Evolutionary conservation across 2,113 vertebrate genomes (phyloP).

Genomic region (Ranitomeya variabilis): DNA sequence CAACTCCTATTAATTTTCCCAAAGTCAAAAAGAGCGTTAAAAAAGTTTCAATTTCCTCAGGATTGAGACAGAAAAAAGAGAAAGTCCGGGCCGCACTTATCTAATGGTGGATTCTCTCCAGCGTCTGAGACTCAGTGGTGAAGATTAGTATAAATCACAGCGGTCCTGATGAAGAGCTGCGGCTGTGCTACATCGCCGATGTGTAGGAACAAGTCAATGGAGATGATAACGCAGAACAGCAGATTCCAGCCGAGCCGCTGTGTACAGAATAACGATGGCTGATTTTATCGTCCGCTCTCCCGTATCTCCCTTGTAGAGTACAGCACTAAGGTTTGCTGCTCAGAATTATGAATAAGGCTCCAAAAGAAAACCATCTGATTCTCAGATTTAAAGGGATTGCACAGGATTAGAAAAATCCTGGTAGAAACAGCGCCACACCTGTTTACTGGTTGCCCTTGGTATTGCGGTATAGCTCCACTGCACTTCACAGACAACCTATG

Average conservation of each 20-base stretch:
- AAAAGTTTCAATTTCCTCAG: neutral
- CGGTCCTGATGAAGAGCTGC: neutral
- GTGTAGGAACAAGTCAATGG: neutral
- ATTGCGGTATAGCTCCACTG: neutral
- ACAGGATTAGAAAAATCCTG: too few relatives aligned
- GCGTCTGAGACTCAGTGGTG: neutral
- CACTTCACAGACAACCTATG: neutral
- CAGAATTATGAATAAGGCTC: neutral
- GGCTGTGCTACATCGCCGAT: neutral
- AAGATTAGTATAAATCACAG: slow-evolving; percentile 28
- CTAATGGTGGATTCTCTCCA: neutral
- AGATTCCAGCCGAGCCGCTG: neutral
- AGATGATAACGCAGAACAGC: neutral
- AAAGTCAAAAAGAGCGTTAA: neutral
- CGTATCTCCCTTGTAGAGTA: neutral
- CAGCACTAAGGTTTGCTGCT: too few relatives aligned
- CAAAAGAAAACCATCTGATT: neutral
- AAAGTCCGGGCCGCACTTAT: neutral
- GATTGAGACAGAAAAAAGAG: neutral
- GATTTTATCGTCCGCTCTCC: neutral
- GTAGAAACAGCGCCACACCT: too few relatives aligned
- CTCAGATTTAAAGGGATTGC: neutral
- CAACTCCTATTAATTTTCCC: neutral
- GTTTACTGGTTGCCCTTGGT: too few relatives aligned
- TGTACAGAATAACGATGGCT: neutral